Evolutionary conservation across 1,140 invertebrate genomes (phyloP), one percentile per base, ranked within the genome.

Genomic region (Charaxes varanes): DNA sequence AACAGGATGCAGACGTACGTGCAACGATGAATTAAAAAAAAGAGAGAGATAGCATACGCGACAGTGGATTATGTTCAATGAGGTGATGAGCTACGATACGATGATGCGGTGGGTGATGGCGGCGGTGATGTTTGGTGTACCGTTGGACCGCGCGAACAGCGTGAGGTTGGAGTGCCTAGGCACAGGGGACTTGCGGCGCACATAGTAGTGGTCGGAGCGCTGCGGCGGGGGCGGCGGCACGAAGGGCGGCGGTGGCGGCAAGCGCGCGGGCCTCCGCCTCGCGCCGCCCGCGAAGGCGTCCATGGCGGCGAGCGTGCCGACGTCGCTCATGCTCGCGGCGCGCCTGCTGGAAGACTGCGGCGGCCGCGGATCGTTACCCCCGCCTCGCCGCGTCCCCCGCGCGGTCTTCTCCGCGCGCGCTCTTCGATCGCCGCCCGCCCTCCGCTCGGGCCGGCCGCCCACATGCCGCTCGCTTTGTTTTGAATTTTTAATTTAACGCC

Each of bases 331-430:
- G 78, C 57, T 82, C 68, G 57, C 72, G 64, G 55, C 76, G 81
- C 58, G 74, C 86, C 67, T 73, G 71, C 70, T 81, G 66, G 69
- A 76, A 74, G 66, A 79, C 78, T 82, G 78, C 73, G 72, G 70
- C 87, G 85, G 44, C 89, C 85, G 47, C 88, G 85, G 90, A 76
- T 76, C 76, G 74, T 69, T 74, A 73, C 68, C 62, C 61, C 66
- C 56, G 49, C 59, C 62, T n/a, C n/a, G n/a, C n/a, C 54, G 51
- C 51, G 43, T 59, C 50, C 66, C 66, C 51, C 44, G 22, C 53
- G 56, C 62, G 46, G 49, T n/a, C n/a, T n/a, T n/a, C 65, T 44
- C 64, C 67, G 64, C 67, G 73, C 78, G 71, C 74, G 65, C 71
- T 67, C 68, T 77, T 78, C 78, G 78, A 77, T 78, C 74, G 70